A percentile compares a stretch with the other conserved stretches of the same genome.
Conservation (phyloP, 1,140 invertebrate species). For the Delia radicum region DNA sequence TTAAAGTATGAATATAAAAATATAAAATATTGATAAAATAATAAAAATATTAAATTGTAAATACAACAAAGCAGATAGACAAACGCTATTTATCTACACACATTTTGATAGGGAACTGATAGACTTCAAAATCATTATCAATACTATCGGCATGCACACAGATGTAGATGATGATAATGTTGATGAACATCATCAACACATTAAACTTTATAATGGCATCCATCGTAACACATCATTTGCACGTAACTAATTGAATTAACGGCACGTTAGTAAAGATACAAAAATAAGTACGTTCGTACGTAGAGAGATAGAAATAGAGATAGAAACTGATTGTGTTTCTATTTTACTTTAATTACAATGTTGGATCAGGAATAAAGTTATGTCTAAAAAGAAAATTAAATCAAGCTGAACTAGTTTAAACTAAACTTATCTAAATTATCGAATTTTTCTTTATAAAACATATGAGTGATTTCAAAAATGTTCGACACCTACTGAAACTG, state of each 20-base stretch:
- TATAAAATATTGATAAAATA: no score
- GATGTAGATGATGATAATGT: background rate
- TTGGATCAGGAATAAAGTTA: no score
- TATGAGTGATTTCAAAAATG: no score
- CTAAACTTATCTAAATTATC: no score
- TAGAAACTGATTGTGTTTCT: background rate
- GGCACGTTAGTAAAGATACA: conserved; percentile 6
- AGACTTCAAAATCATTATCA: background rate
- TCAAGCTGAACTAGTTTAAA: no score
- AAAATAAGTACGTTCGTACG: background rate
- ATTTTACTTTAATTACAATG: no score
- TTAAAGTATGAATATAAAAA: no score
- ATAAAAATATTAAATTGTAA: no score
- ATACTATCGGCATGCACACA: background rate
- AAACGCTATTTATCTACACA: background rate
- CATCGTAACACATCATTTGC: conserved; percentile 19
- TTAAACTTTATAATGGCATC: conserved; percentile 2
- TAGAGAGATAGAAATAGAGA: background rate
- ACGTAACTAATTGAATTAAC: conserved; percentile 23
- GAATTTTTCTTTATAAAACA: no score
- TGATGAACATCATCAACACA: background rate
- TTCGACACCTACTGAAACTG: no score
- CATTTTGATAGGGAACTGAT: background rate
- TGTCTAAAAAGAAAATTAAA: no score
- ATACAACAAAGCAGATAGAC: no score